These are phyloP conservation scores for Seriola quinqueradiata DNA, from an alignment of 2,113 vertebrate genomes.

Conservation along the genomic window DNA sequence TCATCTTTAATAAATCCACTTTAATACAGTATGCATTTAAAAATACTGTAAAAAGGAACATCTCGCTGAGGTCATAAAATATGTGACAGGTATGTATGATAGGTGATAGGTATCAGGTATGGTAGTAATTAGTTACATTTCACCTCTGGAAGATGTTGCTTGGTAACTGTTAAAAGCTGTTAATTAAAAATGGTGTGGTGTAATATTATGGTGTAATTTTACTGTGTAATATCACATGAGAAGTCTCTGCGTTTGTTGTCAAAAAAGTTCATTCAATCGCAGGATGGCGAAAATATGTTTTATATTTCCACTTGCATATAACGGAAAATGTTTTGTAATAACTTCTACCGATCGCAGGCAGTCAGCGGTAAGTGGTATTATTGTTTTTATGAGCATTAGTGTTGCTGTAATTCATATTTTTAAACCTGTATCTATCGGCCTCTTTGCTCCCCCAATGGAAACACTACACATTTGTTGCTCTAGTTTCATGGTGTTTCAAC, in stretches of 20 bases:
- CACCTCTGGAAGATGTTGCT: background rate
- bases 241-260: background rate
- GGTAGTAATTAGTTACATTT: background rate
- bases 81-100: background rate
- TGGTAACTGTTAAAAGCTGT: background rate
- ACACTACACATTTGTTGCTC: too few relatives aligned
- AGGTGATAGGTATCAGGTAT: background rate
- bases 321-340: background rate
- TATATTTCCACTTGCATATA: background rate
- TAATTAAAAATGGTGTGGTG: background rate
- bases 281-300: too few relatives aligned
- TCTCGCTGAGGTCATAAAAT: background rate
- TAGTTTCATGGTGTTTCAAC: background rate
- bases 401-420: background rate
- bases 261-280: background rate
- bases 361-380: background rate
- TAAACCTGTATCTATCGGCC: background rate
- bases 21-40: background rate
- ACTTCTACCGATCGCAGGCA: background rate
- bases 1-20: too few relatives aligned
- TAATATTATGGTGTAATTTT: background rate
- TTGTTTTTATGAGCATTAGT: background rate
- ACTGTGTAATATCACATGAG: background rate
- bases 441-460: too few relatives aligned
- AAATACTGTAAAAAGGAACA: background rate